A percentile compares a stretch with the other conserved stretches of the same genome.
Evolutionary conservation across 2,888 invertebrate genomes (phyloP).

Genomic region (Dolichomitus sp.): DNA sequence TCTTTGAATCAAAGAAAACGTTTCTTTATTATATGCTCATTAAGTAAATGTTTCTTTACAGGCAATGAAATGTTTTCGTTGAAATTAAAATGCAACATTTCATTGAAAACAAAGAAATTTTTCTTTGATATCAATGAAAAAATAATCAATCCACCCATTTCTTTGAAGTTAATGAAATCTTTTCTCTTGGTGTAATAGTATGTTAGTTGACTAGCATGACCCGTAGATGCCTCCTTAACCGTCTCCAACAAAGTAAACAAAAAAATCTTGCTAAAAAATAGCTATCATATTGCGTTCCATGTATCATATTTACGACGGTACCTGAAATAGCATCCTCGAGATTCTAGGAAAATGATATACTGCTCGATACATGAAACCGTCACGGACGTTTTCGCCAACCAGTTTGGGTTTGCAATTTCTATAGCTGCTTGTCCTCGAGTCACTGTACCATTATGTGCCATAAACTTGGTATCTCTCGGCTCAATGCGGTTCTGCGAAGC

Average conservation of each 20-base stretch:
- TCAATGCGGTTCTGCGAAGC: constrained; percentile 11
- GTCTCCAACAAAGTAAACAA: not conserved
- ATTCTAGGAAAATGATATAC: not conserved
- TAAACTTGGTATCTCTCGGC: constrained; percentile 32
- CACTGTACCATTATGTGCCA: constrained; percentile 4
- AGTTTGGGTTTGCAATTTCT: not conserved
- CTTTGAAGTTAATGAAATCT: too few species aligned
- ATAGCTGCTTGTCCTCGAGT: not conserved
- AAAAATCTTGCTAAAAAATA: not conserved
- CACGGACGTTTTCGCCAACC: not conserved
- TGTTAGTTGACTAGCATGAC: too few species aligned
- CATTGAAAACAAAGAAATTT: too few species aligned
- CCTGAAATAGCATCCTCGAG: not conserved
- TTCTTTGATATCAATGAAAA: too few species aligned
- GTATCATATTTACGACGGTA: not conserved
- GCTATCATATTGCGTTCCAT: not conserved
- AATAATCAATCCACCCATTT: too few species aligned
- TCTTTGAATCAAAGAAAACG: too few species aligned
- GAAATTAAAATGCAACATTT: too few species aligned
- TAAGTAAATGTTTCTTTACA: too few species aligned
- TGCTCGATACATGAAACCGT: not conserved
- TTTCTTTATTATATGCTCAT: too few species aligned
- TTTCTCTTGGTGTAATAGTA: too few species aligned
- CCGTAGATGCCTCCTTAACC: not conserved
- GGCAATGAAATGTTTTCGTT: too few species aligned